A percentile compares a stretch with the other conserved stretches of the same genome.
These are phyloP conservation scores for Ylistrum balloti DNA, from an alignment of 1,140 invertebrate species.

Conservation along the genomic window DNA sequence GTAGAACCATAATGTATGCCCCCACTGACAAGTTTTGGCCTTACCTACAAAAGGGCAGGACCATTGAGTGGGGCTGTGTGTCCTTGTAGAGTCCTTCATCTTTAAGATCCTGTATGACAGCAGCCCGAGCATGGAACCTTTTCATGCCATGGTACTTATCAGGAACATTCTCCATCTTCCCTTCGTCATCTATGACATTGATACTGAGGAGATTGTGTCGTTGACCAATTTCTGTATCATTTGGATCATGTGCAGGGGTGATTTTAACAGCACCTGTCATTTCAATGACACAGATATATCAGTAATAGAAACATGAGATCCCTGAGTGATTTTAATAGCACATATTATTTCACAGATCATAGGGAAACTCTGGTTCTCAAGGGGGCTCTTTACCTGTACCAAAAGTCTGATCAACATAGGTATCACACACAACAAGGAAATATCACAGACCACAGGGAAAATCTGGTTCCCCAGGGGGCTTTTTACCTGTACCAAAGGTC, in stretches of 20 bases:
- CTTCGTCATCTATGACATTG: constrained; percentile 95
- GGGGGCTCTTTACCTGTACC: constrained; percentile 89
- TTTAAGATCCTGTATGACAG: constrained; percentile 90
- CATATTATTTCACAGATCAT: background rate
- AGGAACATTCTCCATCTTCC: constrained; percentile 82
- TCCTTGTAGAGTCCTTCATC: constrained; percentile 90
- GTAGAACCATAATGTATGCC: constrained; percentile 87
- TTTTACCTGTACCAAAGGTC: constrained; percentile 94
- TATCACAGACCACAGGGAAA: constrained; percentile 92
- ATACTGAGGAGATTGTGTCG: constrained; percentile 91
- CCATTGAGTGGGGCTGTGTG: constrained; percentile 95
- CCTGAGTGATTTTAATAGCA: too few species aligned
- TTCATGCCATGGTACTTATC: constrained; percentile 90
- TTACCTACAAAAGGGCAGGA: constrained; percentile 95
- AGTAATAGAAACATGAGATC: too few species aligned
- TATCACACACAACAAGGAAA: too few species aligned
- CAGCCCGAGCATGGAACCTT: constrained; percentile 94
- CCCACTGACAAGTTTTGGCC: background rate
- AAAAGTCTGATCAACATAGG: constrained; percentile 95
- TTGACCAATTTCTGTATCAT: constrained; percentile 97
- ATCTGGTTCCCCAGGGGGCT: constrained; percentile 85
- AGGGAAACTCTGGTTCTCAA: background rate
- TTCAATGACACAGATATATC: too few species aligned
- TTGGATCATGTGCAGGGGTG: constrained; percentile 98
- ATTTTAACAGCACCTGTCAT: constrained; percentile 96